Evolutionary conservation across 2,113 vertebrate genomes (phyloP), one percentile per base, ranked within the genome.

Genomic region (Epinephelus moara): DNA sequence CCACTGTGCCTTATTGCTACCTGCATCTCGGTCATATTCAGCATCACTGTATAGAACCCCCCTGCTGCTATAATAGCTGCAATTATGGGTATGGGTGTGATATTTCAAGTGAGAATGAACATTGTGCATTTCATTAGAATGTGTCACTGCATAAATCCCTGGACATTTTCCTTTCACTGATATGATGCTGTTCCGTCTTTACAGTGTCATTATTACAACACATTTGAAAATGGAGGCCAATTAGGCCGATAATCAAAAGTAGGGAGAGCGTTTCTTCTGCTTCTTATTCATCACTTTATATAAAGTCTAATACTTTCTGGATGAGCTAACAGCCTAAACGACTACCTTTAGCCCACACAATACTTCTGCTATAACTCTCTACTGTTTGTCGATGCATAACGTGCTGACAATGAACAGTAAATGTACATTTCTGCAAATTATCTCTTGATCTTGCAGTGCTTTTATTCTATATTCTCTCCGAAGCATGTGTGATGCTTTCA

Each of bases 41-140:
- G 56, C 18, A 23, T 61, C 50, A 27, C 61, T 55, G 67, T 75
- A 59, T 75, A 75, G 49, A 55, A 76, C 27, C 55, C 18, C 79
- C 49, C 61, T 60, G 64, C 69, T 82, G 78, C 37, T 64, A 61
- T 86, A 87, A 84, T 72, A 47, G 53, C 85, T 53, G 30, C 62
- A 85, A 87, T 93, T 85, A 87, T 81, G 33, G 85, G 82, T 81
- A 74, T 42, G 8, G 71, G 23, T 60, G 75, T 70, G 52, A 82
- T 78, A 50, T 80, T 72, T 81, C 60, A 53, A 30, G n/a, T 69
- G 77, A 50, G 74, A 84, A 84, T 42, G 72, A 74, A 64, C 18
- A 84, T 56, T 55, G 52, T 70, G 64, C 64, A 33, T 78, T 83
- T 75, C 40, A 79, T 62, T 68, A 68, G 19, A 77, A 53, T 57